Conservation (phyloP, 2,113 vertebrate genomes). For the Acrocephalus kingi region DNA sequence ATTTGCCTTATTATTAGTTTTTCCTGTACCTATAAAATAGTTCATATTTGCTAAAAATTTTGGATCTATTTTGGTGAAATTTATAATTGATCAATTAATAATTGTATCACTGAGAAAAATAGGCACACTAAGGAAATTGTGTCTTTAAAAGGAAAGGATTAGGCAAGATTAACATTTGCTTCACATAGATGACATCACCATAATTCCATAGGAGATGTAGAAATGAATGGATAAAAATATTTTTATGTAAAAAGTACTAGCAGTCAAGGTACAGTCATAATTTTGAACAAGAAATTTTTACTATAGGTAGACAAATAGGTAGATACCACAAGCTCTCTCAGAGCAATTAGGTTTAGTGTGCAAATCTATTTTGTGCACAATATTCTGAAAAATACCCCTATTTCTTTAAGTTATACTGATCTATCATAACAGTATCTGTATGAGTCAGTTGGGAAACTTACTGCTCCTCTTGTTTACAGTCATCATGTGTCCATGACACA, state of each 20-base stretch:
- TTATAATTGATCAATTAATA: neutral
- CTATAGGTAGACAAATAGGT: neutral
- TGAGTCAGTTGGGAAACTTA: neutral
- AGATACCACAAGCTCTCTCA: neutral
- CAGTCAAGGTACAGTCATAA: neutral
- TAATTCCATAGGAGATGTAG: neutral
- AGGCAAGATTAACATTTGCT: neutral
- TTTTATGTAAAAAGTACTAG: neutral
- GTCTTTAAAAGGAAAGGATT: neutral
- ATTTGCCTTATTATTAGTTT: neutral
- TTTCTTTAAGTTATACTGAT: neutral
- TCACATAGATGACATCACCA: neutral
- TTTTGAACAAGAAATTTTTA: neutral
- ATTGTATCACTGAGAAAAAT: neutral
- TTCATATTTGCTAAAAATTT: neutral
- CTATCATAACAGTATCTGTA: neutral
- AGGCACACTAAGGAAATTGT: neutral
- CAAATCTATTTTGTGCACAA: neutral
- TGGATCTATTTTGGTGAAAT: neutral
- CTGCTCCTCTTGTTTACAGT: neutral
- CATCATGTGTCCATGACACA: neutral
- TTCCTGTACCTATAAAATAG: neutral
- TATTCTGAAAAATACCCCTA: neutral
- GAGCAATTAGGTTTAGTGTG: neutral
- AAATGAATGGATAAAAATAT: neutral